These are phyloP conservation scores for Heliangelus exortis DNA, from an alignment of 2,797 vertebrate genomes.

Conservation along the genomic window DNA sequence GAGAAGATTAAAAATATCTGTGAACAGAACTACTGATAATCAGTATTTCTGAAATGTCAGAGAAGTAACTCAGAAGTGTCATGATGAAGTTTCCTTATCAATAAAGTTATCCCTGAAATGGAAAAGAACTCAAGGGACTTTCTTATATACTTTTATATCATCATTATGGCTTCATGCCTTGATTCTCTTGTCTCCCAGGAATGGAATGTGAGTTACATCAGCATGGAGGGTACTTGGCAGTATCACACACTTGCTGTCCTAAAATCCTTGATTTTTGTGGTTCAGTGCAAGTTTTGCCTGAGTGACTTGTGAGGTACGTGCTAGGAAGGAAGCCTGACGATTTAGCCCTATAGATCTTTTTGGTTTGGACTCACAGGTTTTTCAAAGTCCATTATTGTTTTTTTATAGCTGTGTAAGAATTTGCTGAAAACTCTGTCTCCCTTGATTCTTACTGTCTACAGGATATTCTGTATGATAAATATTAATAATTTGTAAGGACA, in stretches of 20 bases:
- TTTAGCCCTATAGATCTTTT: not conserved
- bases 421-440: slow-evolving; percentile 59
- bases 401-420: slow-evolving; percentile 43
- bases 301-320: not conserved
- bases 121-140: not conserved
- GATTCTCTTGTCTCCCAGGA: slow-evolving; percentile 3
- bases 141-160: slow-evolving; percentile 43
- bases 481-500: slow-evolving; percentile 71
- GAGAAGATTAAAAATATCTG: slow-evolving; percentile 56
- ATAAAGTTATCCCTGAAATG: slow-evolving; percentile 17
- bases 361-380: slow-evolving; percentile 25
- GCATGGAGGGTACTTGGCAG: not conserved
- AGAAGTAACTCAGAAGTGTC: slow-evolving; percentile 40
- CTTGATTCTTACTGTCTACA: slow-evolving; percentile 71
- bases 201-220: not conserved
- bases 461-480: slow-evolving; percentile 75
- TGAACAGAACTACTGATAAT: slow-evolving; percentile 41
- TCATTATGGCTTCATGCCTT: slow-evolving; percentile 37
- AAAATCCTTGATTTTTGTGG: slow-evolving; percentile 30
- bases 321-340: not conserved
- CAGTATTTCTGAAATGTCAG: slow-evolving; percentile 53
- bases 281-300: not conserved
- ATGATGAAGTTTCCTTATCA: slow-evolving; percentile 48
- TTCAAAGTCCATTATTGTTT: slow-evolving; percentile 42
- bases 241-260: not conserved